Evolutionary conservation across 2,888 invertebrate species (phyloP), one percentile per base, ranked within the genome.

Genomic region (Glaucopsyche alexis): DNA sequence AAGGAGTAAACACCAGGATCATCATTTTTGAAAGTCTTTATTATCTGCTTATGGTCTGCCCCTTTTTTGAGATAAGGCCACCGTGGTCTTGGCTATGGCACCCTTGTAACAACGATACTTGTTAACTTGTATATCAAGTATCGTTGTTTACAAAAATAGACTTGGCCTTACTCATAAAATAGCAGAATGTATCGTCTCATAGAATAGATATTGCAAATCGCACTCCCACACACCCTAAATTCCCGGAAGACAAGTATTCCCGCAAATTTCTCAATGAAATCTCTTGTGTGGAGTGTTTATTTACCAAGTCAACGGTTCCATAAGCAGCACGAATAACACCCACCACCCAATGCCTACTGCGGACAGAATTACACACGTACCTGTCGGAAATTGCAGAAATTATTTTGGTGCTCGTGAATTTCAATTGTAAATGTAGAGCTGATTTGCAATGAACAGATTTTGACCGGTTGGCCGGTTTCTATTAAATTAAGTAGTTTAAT

Each of bases 261-360:
- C 55, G 16, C 16, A 55, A 19, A 55, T 55, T 55, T 16, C 55
- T 55, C 55, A 55, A 19, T 55, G 55, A 9, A 19, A 55, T 16
- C 16, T 50, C 29, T 64, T 64, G n/a, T 40, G 55, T 19, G 9
- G 55, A 19, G 55, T 55, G 55, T 55, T 55, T 55, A 55, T 55
- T 55, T 16, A 55, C 55, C 55, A 16, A 55, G 14, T n/a, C 40
- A 40, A 40, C n/a, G 55, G 55, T 16, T 7, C 40, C 65, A 65
- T 65, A 7, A 40, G 40, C n/a, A 8, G 9, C 40, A 64, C 38
- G 4, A 29, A 2, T 4, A 66, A 66, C 65, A 42, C 42, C 65
- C 16, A n/a, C 65, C n/a, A 40, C 2, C 1, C n/a, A 19, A 29
- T n/a, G 64, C 38, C 64, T 29, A 42, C 65, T 42, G 65, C 16